Percentiles rank a stretch among this genome's conserved stretches.
phyloP scores from a whole-genome alignment of 2,113 vertebrate species.

The Calidris pygmaea region DNA sequence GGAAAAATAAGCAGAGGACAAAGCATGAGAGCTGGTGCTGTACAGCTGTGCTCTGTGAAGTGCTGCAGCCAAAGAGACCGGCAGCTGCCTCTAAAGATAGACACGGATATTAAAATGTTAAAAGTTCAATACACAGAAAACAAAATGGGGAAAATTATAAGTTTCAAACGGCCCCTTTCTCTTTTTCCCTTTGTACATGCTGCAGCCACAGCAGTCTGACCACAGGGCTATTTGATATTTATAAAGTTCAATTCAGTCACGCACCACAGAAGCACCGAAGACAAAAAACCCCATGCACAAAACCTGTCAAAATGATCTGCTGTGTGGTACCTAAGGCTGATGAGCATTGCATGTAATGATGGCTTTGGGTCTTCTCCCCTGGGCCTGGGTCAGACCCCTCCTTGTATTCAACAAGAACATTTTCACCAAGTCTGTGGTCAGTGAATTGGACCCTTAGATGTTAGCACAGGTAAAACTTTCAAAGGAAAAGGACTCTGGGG shows the following conservation, averaged over 20 bases:
- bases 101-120: background rate
- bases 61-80: background rate
- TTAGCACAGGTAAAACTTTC: background rate
- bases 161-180: background rate
- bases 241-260: background rate
- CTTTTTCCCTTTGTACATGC: background rate
- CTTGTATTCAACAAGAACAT: background rate
- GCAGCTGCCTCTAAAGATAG: conserved; percentile 26
- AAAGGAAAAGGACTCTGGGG: conserved; percentile 10
- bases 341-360: background rate
- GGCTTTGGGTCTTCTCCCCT: background rate
- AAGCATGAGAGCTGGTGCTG: background rate
- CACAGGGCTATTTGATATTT: background rate
- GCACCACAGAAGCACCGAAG: background rate
- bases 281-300: background rate
- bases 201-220: background rate
- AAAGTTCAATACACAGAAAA: background rate
- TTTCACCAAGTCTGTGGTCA: background rate
- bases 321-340: background rate
- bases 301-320: background rate
- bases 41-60: background rate
- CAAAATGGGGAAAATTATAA: background rate
- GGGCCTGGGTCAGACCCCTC: background rate
- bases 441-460: conserved; percentile 24
- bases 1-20: background rate